Conservation (phyloP, 2,888 invertebrate genomes). For the Ochropacha duplaris region DNA sequence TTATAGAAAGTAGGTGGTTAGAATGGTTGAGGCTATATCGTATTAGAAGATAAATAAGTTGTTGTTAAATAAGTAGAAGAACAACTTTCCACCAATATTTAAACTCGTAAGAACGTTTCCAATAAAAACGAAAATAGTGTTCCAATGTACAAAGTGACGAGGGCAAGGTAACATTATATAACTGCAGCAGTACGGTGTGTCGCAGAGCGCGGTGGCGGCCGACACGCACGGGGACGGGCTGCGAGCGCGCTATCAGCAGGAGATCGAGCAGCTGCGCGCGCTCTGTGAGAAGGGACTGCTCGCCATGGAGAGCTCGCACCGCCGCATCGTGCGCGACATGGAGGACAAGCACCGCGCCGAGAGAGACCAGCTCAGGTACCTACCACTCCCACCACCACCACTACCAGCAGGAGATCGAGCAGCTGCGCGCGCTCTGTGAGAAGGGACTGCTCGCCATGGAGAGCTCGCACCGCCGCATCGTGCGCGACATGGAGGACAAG, state of each 20-base stretch:
- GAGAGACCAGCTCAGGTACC: slow-evolving; percentile 86
- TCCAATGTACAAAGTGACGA: too few species aligned
- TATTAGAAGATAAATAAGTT: too few species aligned
- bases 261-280: slow-evolving; percentile 93
- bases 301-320: slow-evolving; percentile 95
- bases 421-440: slow-evolving; percentile 92
- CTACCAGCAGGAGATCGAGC: slow-evolving; percentile 94
- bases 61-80: too few species aligned
- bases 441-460: slow-evolving; percentile 96
- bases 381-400: slow-evolving; percentile 55
- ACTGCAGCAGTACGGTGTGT: slow-evolving; percentile 7
- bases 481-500: slow-evolving; percentile 94
- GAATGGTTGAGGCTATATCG: too few species aligned
- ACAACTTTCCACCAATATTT: too few species aligned
- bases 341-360: slow-evolving; percentile 95
- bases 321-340: slow-evolving; percentile 92
- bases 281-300: slow-evolving; percentile 95
- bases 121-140: too few species aligned
- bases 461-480: slow-evolving; percentile 92
- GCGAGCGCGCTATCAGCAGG: slow-evolving; percentile 90
- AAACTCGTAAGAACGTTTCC: too few species aligned
- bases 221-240: slow-evolving; percentile 85
- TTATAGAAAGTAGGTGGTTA: too few species aligned
- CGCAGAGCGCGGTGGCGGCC: slow-evolving; percentile 81
- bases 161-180: neutral